These are phyloP conservation scores for Eupithecia abbreviata DNA, from an alignment of 2,888 invertebrate species.

Conservation along the genomic window DNA sequence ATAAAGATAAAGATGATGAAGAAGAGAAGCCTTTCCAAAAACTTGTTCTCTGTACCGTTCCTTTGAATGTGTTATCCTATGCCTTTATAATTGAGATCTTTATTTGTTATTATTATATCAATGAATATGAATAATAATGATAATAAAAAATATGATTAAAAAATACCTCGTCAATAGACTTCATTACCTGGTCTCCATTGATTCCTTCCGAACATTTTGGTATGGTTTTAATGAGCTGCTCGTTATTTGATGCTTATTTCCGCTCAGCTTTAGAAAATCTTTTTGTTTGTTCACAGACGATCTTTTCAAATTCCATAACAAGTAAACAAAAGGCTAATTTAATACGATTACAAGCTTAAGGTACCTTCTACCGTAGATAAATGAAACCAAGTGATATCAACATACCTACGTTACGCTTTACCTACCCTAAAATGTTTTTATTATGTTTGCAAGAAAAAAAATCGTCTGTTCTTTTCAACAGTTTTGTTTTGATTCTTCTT, in stretches of 20 bases:
- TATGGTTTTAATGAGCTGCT: slow-evolving; percentile 23
- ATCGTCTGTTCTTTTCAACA: neutral
- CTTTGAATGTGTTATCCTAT: too few species aligned
- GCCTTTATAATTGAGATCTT: too few species aligned
- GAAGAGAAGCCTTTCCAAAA: too few species aligned
- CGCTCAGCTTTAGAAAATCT: slow-evolving; percentile 18
- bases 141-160: too few species aligned
- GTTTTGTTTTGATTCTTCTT: slow-evolving; percentile 13
- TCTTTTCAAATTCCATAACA: neutral
- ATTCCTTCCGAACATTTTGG: neutral
- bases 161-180: neutral
- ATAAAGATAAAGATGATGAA: too few species aligned
- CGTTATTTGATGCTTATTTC: slow-evolving; percentile 27
- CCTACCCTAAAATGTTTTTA: neutral
- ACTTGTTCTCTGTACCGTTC: too few species aligned
- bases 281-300: neutral
- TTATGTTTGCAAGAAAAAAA: neutral
- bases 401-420: too few species aligned
- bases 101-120: too few species aligned
- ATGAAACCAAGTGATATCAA: too few species aligned
- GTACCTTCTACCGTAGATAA: neutral
- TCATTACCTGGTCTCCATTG: neutral
- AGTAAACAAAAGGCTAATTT: neutral
- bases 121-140: too few species aligned
- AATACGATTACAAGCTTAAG: neutral